Base-by-base conservation (phyloP, 2,797 vertebrate genomes). In the Botia almorhae region DNA sequence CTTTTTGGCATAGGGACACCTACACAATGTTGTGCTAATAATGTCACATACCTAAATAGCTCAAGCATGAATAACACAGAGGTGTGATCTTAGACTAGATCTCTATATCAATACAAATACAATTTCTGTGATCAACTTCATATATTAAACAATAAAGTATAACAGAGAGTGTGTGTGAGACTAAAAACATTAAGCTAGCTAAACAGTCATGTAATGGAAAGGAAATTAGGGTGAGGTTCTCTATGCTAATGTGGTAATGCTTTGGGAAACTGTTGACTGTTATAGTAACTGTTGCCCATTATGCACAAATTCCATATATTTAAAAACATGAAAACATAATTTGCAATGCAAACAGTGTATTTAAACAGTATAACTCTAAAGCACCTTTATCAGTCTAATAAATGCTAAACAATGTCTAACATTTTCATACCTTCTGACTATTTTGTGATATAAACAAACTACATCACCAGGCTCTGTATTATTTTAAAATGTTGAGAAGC, bases 1-100 rank as follows among this genome's bases (percentile, higher is more conserved):
- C 53, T 56, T 70, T 68, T 64, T 71, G 76, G 26, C 75, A 69
- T 56, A 21, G 10, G 5, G 13, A 69, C 14, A 26, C 26, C 29
- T n/a, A 39, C 51, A 69, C 53, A 36, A 61, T 12, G 53, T 55
- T 68, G 61, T 83, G 70, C 74, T 71, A 61, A 81, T 69, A 75
- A 73, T 75, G 60, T 68, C 70, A 85, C 58, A 74, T 85, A 69
- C 75, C 74, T 50, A 81, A 83, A 85, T 70, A 81, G 50, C 63
- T 21, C 76, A 64, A 16, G 58, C 39, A 69, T 56, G 46, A 78
- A 78, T 81, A 72, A 61, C 81, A 83, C 60, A 64, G 16, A 64
- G 0, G 70, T 81, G 84, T 71, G 64, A 69, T 78, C 58, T 74
- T 21, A 36, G 21, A 11, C 39, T 46, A 64, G 60, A 60, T 4